Conservation (phyloP, 2,113 vertebrate species). For the Nestor notabilis region DNA sequence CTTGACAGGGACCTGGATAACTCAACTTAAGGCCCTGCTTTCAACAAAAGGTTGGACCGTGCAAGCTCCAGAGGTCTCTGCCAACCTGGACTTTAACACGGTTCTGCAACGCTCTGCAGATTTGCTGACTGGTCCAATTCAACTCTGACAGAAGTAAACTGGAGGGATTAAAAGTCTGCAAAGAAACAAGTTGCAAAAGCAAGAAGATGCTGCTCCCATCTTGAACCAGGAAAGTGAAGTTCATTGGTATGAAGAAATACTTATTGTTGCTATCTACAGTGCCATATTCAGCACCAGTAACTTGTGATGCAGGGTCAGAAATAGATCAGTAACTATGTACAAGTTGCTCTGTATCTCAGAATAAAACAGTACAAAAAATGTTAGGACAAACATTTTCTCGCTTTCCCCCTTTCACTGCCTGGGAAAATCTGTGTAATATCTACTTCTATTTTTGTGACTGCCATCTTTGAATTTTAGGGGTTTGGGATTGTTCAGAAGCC, state of each 20-base stretch:
- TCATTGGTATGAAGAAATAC: background rate
- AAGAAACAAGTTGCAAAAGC: background rate
- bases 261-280: background rate
- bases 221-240: background rate
- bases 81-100: background rate
- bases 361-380: background rate
- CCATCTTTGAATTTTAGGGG: background rate
- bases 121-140: background rate
- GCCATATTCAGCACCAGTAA: background rate
- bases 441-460: background rate
- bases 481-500: background rate
- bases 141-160: accelerated
- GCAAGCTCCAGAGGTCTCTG: background rate
- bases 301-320: background rate
- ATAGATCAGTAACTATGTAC: background rate
- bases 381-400: background rate
- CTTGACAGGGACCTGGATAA: background rate
- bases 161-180: background rate
- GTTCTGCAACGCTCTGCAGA: background rate
- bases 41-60: background rate
- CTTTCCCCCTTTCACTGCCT: background rate
- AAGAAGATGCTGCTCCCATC: background rate
- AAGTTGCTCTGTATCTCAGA: background rate
- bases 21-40: background rate
- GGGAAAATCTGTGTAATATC: background rate